These are phyloP conservation scores for Caenorhabditis brenneri DNA, from an alignment of 1,140 invertebrate genomes.

Conservation along the genomic window DNA sequence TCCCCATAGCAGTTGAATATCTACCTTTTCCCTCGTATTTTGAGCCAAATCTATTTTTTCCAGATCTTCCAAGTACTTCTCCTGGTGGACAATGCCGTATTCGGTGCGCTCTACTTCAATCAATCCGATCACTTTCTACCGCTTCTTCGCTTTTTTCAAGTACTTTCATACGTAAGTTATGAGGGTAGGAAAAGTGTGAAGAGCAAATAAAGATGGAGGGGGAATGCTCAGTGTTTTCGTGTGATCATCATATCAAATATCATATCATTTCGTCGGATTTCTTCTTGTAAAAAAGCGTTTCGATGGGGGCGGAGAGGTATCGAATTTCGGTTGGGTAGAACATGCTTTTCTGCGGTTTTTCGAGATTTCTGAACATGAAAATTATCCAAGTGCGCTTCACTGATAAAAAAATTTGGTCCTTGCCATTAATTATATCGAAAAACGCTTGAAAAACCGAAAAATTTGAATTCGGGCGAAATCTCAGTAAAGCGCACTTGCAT, in stretches of 20 bases:
- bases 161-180: constrained; percentile 30
- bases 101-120: constrained; percentile 24
- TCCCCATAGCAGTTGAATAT: no score
- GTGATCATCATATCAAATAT: constrained; percentile 5
- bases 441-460: no score
- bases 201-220: background rate
- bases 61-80: constrained; percentile 23
- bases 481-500: no score
- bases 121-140: constrained; percentile 19
- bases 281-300: background rate
- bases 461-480: no score
- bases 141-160: constrained; percentile 30
- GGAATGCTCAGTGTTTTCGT: background rate
- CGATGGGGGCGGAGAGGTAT: background rate
- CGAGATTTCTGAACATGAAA: no score
- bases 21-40: no score
- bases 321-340: background rate
- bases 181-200: background rate
- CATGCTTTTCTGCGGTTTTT: background rate
- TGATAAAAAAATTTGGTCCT: no score
- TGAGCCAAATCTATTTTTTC: background rate
- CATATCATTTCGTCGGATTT: background rate
- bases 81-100: background rate
- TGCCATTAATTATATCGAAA: no score
- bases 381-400: no score